These are phyloP conservation scores for Drosophila pectinifera DNA, from an alignment of 1,140 invertebrate genomes.

Conservation along the genomic window DNA sequence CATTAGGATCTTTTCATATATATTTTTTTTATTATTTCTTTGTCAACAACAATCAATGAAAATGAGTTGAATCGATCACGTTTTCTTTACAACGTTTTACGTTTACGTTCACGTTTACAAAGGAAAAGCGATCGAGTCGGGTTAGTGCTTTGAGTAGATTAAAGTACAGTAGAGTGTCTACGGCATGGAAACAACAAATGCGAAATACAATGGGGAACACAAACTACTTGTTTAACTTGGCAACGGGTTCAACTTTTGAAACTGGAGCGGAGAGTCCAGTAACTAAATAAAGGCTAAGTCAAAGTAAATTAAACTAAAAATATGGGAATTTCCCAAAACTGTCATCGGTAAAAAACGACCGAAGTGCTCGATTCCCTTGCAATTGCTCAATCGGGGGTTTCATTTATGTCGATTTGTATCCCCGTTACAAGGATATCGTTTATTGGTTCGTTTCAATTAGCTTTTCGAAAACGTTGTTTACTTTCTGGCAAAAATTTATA, in stretches of 20 bases:
- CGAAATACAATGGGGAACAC: slow-evolving; percentile 37
- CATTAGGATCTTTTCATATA: slow-evolving; percentile 42
- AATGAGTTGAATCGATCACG: slow-evolving; percentile 28
- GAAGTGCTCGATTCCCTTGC: slow-evolving; percentile 31
- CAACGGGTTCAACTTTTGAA: slow-evolving; percentile 14
- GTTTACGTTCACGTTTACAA: neutral
- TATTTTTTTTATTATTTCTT: slow-evolving; percentile 33
- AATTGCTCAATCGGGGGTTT: neutral
- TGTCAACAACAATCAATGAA: slow-evolving; percentile 64
- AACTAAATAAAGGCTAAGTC: slow-evolving; percentile 28
- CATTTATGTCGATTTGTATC: neutral
- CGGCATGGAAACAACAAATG: slow-evolving; percentile 49
- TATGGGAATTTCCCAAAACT: slow-evolving; percentile 16
- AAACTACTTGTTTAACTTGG: slow-evolving; percentile 40
- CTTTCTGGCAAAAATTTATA: neutral
- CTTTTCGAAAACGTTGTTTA: slow-evolving; percentile 28
- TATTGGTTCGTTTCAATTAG: neutral
- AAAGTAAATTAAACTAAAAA: slow-evolving; percentile 38
- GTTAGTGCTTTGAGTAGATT: slow-evolving; percentile 55
- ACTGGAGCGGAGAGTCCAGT: neutral
- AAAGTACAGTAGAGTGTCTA: slow-evolving; percentile 31
- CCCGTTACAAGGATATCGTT: slow-evolving; percentile 13
- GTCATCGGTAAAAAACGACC: slow-evolving; percentile 26
- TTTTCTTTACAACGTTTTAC: neutral
- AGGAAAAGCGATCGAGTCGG: slow-evolving; percentile 29